Base-by-base conservation (phyloP, 2,888 invertebrate genomes). In the Epistrophe eligans region DNA sequence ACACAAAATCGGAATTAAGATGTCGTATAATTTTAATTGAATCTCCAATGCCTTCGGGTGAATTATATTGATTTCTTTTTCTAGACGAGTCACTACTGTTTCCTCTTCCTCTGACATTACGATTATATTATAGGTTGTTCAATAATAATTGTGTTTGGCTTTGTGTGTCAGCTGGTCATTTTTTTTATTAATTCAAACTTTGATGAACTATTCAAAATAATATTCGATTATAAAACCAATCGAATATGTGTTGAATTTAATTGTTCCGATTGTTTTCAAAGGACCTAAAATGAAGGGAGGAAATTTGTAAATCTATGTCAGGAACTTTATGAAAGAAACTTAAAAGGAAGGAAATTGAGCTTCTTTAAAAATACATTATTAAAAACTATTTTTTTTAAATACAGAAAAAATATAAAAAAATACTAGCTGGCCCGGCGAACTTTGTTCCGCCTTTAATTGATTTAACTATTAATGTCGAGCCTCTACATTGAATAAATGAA, bases 1-100 rank as follows among this genome's bases (percentile, higher is more conserved):
- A 8, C 94, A 95, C 58, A 95, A 90, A 13, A 94, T 89, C 76
- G 95, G 95, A 38, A 95, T 94, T 43, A 95, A 92, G 58, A 94
- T 92, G 90, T 94, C 94, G 89, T 95, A 95, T 43, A 94, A 89
- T 79, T 93, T 90, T 81, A 94, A 90, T 88, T 93, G 94, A 73
- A 94, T 92, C 48, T 89, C 89, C n/a, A 89, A 73, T 13, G 88
- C 73, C 43, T 77, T 74, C 15, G 79, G 66, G 67, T 88, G 67
- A 32, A 81, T 71, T 40, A 88, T 76, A 40, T 88, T 84, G 38
- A 76, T 88, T 72, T 87, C 84, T 38, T 74, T 71, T 48, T 87
- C 87, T 17, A 87, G 87, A 11, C 87, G 83, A 45, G 72, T 74
- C 13, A 87, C 83, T 24, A 87, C 62, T 24, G 73, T 52, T 35